These are phyloP conservation scores for Ennomos erosarius DNA, from an alignment of 2,888 invertebrate species.

Conservation along the genomic window DNA sequence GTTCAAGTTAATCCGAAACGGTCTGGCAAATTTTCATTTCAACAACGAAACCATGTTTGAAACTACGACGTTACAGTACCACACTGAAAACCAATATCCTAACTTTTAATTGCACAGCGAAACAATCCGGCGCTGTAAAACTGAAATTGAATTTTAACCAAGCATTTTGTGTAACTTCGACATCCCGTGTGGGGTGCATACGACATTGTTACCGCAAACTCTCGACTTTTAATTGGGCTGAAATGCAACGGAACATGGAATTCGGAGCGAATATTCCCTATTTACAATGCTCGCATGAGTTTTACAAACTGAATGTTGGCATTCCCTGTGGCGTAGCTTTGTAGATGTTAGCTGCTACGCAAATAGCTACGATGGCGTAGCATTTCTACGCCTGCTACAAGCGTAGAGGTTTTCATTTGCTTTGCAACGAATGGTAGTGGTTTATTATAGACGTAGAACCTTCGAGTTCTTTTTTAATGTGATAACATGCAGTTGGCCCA, in stretches of 20 bases:
- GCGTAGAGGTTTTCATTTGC: not conserved
- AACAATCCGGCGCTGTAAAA: conserved; percentile 39
- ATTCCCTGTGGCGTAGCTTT: conserved; percentile 29
- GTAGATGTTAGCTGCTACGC: conserved; percentile 32
- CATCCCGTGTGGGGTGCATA: conserved; percentile 26
- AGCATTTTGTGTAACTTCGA: conserved; percentile 32
- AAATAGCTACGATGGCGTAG: conserved; percentile 34
- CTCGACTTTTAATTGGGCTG: conserved; percentile 40
- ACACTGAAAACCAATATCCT: conserved; percentile 26
- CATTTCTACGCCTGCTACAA: conserved; percentile 21
- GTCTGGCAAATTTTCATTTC: not conserved
- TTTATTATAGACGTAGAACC: no score
- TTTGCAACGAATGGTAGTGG: no score
- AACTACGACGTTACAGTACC: conserved; percentile 8
- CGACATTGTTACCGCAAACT: conserved; percentile 33
- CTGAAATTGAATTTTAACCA: conserved; percentile 38
- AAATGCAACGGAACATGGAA: conserved; percentile 34
- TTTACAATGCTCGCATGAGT: conserved; percentile 29
- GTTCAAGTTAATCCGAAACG: no score
- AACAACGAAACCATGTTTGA: conserved; percentile 2
- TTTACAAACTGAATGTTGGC: conserved; percentile 11
- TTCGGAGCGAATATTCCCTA: conserved; percentile 32
- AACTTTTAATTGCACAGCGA: conserved; percentile 34
- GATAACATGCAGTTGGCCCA: no score
- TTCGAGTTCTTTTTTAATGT: no score